These are phyloP conservation scores for Nesogale talazaci DNA, from an alignment of 2,113 vertebrate species.

Conservation along the genomic window DNA sequence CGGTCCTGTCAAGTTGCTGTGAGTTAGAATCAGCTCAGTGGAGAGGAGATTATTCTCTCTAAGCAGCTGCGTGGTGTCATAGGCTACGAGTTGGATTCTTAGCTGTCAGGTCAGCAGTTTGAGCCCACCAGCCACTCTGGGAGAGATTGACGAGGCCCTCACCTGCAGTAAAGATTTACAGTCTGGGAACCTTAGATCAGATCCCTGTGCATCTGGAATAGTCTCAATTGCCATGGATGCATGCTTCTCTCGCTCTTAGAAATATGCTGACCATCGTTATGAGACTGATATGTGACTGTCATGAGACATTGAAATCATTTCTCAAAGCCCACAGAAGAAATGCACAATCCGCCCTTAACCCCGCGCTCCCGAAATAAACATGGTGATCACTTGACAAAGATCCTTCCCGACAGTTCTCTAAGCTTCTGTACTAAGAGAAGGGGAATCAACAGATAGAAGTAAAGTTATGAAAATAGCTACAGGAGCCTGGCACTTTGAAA, in stretches of 20 bases:
- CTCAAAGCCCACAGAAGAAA: not conserved
- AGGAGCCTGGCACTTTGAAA: not conserved
- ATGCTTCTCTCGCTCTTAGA: not conserved
- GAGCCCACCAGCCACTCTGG: too few relatives aligned
- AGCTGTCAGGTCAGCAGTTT: too few relatives aligned
- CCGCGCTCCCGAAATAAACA: not conserved
- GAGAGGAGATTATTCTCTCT: too few relatives aligned
- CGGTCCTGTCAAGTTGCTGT: too few relatives aligned
- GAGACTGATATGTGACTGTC: not conserved
- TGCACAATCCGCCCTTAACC: not conserved
- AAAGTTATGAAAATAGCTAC: not conserved
- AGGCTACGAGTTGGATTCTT: too few relatives aligned
- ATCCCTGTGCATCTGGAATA: too few relatives aligned
- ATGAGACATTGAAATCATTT: slow-evolving; percentile 25
- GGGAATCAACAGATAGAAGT: slow-evolving; percentile 14
- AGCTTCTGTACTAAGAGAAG: not conserved
- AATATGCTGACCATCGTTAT: not conserved
- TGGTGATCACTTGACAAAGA: not conserved
- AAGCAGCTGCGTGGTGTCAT: too few relatives aligned
- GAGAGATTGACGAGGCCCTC: too few relatives aligned
- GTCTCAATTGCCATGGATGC: too few relatives aligned
- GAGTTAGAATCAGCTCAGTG: too few relatives aligned
- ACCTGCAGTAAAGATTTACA: too few relatives aligned
- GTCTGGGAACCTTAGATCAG: too few relatives aligned
- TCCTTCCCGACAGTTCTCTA: not conserved